Percentiles rank a stretch among this genome's conserved stretches.
Evolutionary conservation across 2,888 invertebrate species (phyloP).

Genomic region (Tupiocoris notatus): DNA sequence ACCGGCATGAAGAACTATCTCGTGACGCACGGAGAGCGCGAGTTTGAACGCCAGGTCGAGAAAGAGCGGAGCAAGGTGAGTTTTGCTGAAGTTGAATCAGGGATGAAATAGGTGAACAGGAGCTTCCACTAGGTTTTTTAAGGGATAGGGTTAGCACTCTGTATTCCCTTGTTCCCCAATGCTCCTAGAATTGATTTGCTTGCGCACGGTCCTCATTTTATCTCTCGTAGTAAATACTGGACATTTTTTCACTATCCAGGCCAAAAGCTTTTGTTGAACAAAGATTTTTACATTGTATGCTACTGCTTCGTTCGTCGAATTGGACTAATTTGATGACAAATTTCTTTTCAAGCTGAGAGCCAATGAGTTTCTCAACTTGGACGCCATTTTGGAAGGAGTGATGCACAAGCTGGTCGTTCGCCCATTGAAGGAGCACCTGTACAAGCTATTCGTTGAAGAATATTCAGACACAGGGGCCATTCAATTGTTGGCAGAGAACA

Average conservation of each 20-base stretch:
- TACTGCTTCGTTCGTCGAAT: too few species aligned
- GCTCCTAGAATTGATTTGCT: too few species aligned
- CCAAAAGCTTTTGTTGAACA: too few species aligned
- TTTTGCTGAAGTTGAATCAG: background rate
- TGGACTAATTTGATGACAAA: too few species aligned
- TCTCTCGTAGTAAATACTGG: too few species aligned
- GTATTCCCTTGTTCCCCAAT: too few species aligned
- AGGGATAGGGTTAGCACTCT: too few species aligned
- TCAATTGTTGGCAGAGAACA: constrained; percentile 68
- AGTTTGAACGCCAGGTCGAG: constrained; percentile 88
- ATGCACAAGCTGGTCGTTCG: constrained; percentile 88
- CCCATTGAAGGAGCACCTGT: constrained; percentile 80
- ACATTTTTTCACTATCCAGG: too few species aligned
- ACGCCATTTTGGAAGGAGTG: constrained; percentile 91
- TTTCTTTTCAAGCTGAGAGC: constrained; percentile 71
- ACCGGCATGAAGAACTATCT: constrained; percentile 98
- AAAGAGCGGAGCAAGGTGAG: constrained; percentile 74
- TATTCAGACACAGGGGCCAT: constrained; percentile 75
- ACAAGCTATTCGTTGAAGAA: constrained; percentile 82
- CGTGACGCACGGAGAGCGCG: constrained; percentile 91
- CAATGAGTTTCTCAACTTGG: constrained; percentile 91
- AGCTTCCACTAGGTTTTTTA: too few species aligned
- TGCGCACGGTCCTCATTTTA: too few species aligned
- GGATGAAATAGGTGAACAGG: too few species aligned
- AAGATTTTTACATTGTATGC: too few species aligned